Evolutionary conservation across 2,113 vertebrate species (phyloP).

Genomic region (Bufo bufo): DNA sequence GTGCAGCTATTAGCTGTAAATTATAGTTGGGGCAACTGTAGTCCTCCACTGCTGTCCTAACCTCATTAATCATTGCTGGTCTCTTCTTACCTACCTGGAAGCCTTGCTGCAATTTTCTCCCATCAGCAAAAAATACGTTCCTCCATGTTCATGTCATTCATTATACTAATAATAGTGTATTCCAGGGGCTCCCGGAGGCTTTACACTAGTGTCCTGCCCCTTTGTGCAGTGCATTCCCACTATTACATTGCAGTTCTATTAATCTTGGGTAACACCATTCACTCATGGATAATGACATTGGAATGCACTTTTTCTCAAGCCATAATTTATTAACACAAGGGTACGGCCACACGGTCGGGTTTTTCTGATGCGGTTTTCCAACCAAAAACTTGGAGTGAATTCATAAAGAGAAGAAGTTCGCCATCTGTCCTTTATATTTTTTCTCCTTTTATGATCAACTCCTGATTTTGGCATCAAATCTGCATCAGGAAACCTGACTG

Average conservation of each 20-base stretch:
- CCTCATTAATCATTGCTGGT: constrained; percentile 39
- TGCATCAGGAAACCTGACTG: no score
- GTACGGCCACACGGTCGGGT: no score
- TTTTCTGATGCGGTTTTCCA: no score
- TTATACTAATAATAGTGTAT: constrained; percentile 30
- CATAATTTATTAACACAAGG: background rate
- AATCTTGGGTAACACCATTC: background rate
- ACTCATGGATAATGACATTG: background rate
- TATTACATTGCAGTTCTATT: background rate
- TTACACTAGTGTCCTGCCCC: constrained; percentile 37
- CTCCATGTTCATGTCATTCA: constrained; percentile 3
- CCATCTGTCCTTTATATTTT: no score
- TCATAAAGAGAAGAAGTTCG: no score
- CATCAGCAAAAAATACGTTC: constrained; percentile 34
- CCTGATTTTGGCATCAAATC: no score
- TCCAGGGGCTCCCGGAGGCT: constrained; percentile 10
- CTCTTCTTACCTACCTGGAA: background rate
- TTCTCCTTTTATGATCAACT: no score
- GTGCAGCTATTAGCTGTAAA: constrained; percentile 29
- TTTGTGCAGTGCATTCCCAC: background rate
- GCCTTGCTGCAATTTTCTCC: background rate
- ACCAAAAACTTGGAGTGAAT: no score
- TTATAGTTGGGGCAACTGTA: constrained; percentile 10
- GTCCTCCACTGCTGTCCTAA: background rate
- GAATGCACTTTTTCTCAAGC: background rate